Percentiles rank a stretch among this genome's conserved stretches.
phyloP scores from a whole-genome alignment of 2,797 vertebrate genomes.

The Danio kyathit region DNA sequence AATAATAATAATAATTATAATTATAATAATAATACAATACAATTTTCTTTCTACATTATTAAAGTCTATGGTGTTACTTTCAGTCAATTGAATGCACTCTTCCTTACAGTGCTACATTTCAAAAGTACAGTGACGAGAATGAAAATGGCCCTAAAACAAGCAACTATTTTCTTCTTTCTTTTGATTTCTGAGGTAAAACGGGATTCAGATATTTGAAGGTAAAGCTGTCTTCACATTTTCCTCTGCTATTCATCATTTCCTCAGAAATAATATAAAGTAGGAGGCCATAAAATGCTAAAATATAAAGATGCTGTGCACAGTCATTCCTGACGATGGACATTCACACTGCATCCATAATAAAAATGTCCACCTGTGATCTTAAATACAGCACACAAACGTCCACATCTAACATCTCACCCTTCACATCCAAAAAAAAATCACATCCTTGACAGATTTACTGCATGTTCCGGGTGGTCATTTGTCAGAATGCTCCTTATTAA shows the following conservation, averaged over 20 bases:
- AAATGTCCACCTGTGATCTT: slow-evolving; percentile 21
- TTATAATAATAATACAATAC: too few species aligned
- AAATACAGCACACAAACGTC: background rate
- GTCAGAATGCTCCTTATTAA: slow-evolving; percentile 27
- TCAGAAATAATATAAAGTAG: slow-evolving; percentile 14
- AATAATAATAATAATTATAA: too few species aligned
- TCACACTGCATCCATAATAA: slow-evolving; percentile 42
- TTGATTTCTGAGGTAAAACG: background rate
- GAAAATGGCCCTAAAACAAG: background rate
- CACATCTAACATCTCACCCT: background rate
- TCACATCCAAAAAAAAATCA: background rate
- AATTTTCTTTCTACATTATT: background rate
- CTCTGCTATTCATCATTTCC: slow-evolving; percentile 42
- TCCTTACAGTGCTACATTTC: background rate
- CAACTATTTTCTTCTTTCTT: background rate
- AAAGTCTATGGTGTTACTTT: background rate
- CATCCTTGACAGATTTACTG: slow-evolving; percentile 12
- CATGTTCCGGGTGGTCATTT: slow-evolving; percentile 43
- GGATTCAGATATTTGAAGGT: background rate
- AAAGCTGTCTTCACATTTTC: slow-evolving; percentile 16
- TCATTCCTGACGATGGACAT: slow-evolving; percentile 46
- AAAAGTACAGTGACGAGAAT: background rate
- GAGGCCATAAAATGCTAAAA: slow-evolving; percentile 46
- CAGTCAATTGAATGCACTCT: background rate
- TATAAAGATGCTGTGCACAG: slow-evolving; percentile 47